Evolutionary conservation across 1,140 invertebrate species (phyloP).

Genomic region (Drosophila burlai): DNA sequence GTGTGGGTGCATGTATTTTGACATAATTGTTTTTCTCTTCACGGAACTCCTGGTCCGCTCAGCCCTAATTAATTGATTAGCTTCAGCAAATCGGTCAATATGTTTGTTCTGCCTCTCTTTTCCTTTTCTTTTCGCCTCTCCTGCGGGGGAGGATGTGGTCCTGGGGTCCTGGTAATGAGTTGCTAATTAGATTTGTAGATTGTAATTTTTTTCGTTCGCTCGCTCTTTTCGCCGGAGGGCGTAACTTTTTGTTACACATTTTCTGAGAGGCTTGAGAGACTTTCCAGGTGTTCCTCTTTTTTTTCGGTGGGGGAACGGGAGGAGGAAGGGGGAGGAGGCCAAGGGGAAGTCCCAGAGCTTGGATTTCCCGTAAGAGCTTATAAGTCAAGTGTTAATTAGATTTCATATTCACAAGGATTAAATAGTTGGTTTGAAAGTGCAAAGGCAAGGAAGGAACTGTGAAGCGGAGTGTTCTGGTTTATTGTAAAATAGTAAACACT

Average conservation of each 20-base stretch:
- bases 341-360: constrained; percentile 20
- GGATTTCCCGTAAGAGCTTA: constrained; percentile 37
- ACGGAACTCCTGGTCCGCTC: constrained; percentile 28
- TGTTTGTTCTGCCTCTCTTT: constrained; percentile 57
- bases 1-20: constrained; percentile 58
- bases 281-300: constrained; percentile 33
- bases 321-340: no score
- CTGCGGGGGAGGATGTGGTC: constrained; percentile 14
- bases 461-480: not conserved
- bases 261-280: constrained; percentile 24
- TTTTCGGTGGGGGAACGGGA: not conserved
- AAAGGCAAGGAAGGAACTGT: not conserved
- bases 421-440: constrained; percentile 9
- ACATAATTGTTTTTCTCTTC: constrained; percentile 77
- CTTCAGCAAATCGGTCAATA: constrained; percentile 83
- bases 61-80: constrained; percentile 81
- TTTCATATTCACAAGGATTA: constrained; percentile 37
- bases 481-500: no score
- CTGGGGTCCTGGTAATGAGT: constrained; percentile 72
- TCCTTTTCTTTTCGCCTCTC: constrained; percentile 45
- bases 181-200: constrained; percentile 82
- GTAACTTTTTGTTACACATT: constrained; percentile 58
- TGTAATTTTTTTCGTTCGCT: constrained; percentile 48
- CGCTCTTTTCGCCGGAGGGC: constrained; percentile 20
- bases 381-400: constrained; percentile 51